A percentile compares a stretch with the other conserved stretches of the same genome.
Conservation (phyloP, 2,888 invertebrate genomes). For the Emmelina monodactyla region DNA sequence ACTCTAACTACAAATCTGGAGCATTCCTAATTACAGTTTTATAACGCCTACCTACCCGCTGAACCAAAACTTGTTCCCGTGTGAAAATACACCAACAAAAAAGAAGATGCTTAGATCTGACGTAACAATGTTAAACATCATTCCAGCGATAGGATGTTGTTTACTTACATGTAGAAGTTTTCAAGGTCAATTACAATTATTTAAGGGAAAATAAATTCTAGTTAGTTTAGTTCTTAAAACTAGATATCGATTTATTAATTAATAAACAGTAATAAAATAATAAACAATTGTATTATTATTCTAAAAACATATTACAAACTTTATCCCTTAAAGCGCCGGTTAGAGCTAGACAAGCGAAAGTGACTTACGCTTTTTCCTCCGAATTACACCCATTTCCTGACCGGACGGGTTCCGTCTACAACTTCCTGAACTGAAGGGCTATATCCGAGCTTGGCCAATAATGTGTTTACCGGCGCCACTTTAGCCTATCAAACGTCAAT, state of each 20-base stretch:
- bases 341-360: slow-evolving; percentile 23
- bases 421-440: slow-evolving; percentile 30
- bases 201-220: no score
- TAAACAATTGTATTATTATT: no score
- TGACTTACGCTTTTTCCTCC: slow-evolving; percentile 60
- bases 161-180: no score
- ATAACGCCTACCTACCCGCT: neutral
- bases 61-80: neutral
- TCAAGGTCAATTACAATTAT: no score
- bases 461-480: slow-evolving; percentile 16
- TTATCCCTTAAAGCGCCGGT: no score
- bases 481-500: slow-evolving; percentile 38
- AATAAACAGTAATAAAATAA: no score
- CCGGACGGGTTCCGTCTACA: slow-evolving; percentile 26
- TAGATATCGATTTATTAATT: no score
- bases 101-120: no score
- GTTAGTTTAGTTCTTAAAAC: no score
- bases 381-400: slow-evolving; percentile 55
- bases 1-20: neutral
- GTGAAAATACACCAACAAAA: neutral
- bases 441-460: slow-evolving; percentile 26
- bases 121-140: no score
- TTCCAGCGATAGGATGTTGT: no score
- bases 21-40: neutral
- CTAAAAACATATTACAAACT: no score